These are phyloP conservation scores for Gymnoscopelus braueri DNA, from an alignment of 2,797 vertebrate genomes.

Conservation along the genomic window DNA sequence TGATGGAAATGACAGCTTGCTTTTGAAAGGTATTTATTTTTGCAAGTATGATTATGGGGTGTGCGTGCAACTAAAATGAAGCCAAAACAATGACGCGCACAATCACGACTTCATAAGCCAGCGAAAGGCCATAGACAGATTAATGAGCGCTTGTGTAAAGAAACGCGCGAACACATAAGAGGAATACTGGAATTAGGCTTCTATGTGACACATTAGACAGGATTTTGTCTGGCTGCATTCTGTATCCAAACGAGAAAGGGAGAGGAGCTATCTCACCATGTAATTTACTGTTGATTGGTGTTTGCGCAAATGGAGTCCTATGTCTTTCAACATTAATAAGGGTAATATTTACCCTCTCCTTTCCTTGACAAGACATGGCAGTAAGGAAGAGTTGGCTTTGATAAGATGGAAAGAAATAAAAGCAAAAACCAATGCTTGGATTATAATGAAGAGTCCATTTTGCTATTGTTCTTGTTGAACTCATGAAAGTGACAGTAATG, in stretches of 20 bases:
- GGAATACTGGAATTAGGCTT: conserved; percentile 76
- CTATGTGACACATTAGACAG: conserved; percentile 76
- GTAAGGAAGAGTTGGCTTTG: conserved; percentile 46
- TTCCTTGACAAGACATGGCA: conserved; percentile 56
- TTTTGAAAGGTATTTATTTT: conserved; percentile 79
- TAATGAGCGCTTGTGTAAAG: conserved; percentile 76
- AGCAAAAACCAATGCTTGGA: conserved; percentile 24
- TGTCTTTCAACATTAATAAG: conserved; percentile 68
- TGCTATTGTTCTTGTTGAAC: conserved; percentile 19
- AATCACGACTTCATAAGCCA: conserved; percentile 84
- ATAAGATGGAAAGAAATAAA: conserved; percentile 27
- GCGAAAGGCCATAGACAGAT: conserved; percentile 81
- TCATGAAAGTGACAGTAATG: conserved; percentile 36
- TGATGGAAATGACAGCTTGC: conserved; percentile 83
- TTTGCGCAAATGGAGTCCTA: conserved; percentile 70
- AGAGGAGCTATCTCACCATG: conserved; percentile 72
- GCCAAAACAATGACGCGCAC: conserved; percentile 79
- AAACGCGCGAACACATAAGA: conserved; percentile 37
- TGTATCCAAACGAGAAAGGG: conserved; percentile 68
- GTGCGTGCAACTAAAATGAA: conserved; percentile 84
- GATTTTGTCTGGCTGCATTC: conserved; percentile 67
- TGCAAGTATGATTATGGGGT: conserved; percentile 82
- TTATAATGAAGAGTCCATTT: conserved; percentile 16
- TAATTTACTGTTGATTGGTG: conserved; percentile 77
- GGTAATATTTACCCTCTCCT: conserved; percentile 62